phyloP scores from a whole-genome alignment of 2,888 invertebrate species.

The Lymantria dispar region DNA sequence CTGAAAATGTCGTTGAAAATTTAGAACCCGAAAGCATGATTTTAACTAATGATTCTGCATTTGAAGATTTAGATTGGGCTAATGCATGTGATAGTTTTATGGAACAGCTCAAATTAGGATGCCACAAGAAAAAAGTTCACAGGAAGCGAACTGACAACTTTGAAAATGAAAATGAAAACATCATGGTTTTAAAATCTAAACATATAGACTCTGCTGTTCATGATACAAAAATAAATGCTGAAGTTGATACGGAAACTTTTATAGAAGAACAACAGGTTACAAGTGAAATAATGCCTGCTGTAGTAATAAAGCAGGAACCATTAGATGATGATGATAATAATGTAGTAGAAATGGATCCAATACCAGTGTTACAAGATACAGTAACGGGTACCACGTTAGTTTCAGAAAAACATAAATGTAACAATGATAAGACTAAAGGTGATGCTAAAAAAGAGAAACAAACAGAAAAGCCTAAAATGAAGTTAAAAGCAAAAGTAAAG shows the following conservation, averaged over 20 bases:
- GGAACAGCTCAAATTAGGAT: constrained; percentile 86
- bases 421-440: constrained; percentile 39
- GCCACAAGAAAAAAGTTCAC: constrained; percentile 80
- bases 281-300: constrained; percentile 18
- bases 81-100: constrained; percentile 90
- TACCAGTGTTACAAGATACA: constrained; percentile 9
- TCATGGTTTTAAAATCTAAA: constrained; percentile 23
- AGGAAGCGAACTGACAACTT: constrained; percentile 71
- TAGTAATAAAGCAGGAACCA: constrained; percentile 63
- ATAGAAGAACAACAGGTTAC: constrained; percentile 10
- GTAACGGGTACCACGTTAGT: not conserved
- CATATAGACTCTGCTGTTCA: constrained; percentile 7
- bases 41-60: constrained; percentile 22
- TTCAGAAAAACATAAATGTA: constrained; percentile 26
- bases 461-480: constrained; percentile 47
- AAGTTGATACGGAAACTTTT: not conserved
- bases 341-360: constrained; percentile 19
- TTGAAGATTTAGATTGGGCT: constrained; percentile 82
- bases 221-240: not conserved
- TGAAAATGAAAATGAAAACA: constrained; percentile 47
- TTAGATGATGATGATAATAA: constrained; percentile 57
- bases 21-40: constrained; percentile 36
- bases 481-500: constrained; percentile 48
- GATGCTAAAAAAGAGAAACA: constrained; percentile 49
- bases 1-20: constrained; percentile 52